A percentile compares a stretch with the other conserved stretches of the same genome.
Conservation (phyloP, 2,113 vertebrate species). For the Heloderma charlesbogerti region DNA sequence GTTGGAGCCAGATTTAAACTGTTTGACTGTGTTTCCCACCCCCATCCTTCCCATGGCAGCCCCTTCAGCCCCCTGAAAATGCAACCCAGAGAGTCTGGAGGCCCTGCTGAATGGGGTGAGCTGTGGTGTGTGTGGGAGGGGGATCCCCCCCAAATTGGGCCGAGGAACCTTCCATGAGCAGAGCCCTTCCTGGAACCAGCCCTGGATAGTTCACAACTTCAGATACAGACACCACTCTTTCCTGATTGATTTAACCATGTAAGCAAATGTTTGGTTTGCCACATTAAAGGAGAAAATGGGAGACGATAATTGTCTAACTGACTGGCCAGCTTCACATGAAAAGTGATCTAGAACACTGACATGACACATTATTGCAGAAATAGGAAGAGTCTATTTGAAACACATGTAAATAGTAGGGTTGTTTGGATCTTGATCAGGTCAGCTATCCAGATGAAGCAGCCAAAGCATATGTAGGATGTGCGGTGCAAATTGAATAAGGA, state of each 20-base stretch:
- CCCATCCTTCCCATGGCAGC: too few species aligned
- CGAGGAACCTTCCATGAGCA: too few species aligned
- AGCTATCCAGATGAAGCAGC: neutral
- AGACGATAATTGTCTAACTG: neutral
- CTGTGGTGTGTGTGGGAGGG: too few species aligned
- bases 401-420: neutral
- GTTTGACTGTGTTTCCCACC: too few species aligned
- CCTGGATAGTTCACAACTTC: neutral
- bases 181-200: too few species aligned
- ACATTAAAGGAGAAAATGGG: neutral
- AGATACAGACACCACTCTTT: neutral
- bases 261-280: neutral
- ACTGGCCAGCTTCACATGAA: neutral
- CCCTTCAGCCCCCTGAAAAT: too few species aligned
- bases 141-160: too few species aligned
- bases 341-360: neutral
- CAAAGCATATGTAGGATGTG: neutral
- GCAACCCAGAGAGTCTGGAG: too few species aligned
- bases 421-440: neutral
- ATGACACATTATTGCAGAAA: neutral
- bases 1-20: too few species aligned
- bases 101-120: too few species aligned
- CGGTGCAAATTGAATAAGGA: slow-evolving; percentile 1
- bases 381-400: neutral
- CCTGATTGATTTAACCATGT: neutral